Base-by-base conservation (phyloP, 2,888 invertebrate species). In the Nemotelus pantherinus region DNA sequence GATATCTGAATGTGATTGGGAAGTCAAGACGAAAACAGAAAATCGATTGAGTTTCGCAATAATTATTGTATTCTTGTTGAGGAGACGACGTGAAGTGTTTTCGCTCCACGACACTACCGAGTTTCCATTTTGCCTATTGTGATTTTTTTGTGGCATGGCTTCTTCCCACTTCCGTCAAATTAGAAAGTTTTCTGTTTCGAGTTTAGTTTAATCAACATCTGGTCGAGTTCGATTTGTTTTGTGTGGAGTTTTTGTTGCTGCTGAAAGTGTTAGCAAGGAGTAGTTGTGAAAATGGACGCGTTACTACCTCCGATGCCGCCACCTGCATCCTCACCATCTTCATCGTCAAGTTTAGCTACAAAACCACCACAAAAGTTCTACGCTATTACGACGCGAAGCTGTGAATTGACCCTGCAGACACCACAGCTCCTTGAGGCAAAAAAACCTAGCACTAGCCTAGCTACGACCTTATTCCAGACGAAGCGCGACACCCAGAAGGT, bases 1-100 rank as follows among this genome's bases (percentile, higher is more conserved):
- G 60, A 41, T 10, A 60, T 74, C 63, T 48, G 41, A 10, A 47
- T 58, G 25, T 25, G 25, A 25, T 25, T 25, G 25, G 25, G 25
- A 25, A 25, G 25, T 25, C 25, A 25, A 25, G 25, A 50, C 57
- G 47, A 57, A 57, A 50, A 2, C 48, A 63, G 60, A 74, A 72
- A 74, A 74, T 74, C 74, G 74, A 74, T 74, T 39, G 60, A 60
- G 48, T 47, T 43, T 74, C 48, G 74, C 74, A 60, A 74, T 57
- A 25, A 25, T 25, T 25, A 25, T 25, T 25, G 25, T 25, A 25
- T 25, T 25, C 25, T 25, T 25, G 25, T 25, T 25, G 43, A 43
- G 7, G 55, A 53, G 70, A n/a, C 67, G 48, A 57, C 53, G 60
- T 60, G 74, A 74, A 60, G 74, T 74, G 74, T 5, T 72, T 55